Evolutionary conservation across 2,888 invertebrate species (phyloP), one percentile per base, ranked within the genome.

Genomic region (Zootermopsis nevadensis): DNA sequence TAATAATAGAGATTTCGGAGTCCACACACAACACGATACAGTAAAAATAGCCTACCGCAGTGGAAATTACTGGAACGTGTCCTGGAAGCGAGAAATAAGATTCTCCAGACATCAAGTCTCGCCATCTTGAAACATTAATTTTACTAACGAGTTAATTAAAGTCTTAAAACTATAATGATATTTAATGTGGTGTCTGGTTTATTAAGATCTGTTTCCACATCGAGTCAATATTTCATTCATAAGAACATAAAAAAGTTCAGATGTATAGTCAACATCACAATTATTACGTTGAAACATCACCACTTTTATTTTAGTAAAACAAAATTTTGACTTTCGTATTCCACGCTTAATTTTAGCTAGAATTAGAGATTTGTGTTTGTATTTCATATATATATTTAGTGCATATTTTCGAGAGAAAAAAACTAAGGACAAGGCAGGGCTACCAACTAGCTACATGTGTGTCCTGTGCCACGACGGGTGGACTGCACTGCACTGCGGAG

Each of bases 111-210:
- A 77, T 53, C 53, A 35, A 35, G n/a, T 38, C n/a, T 19, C 35
- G 76, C 31, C 35, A 69, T 69, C 69, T 69, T 69, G 27, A 4
- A 66, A 42, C 77, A 77, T 77, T 48, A 77, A 77, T 48, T 42
- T 48, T 27, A 48, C n/a, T 77, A 77, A 77, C 33, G 31, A 55
- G 77, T 77, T 55, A 48, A 55, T 77, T 77, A 30, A 77, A 77
- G 31, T 55, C 42, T n/a, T 19, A 69, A 66, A n/a, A 66, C 7
- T 15, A n/a, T n/a, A 66, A 66, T 8, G 10, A 48, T 48, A 3
- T 19, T 48, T 48, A 48, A 48, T 19, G 60, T 27, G 7, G 60
- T 27, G 60, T 60, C n/a, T n/a, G 60, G 3, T 69, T 30, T 33
- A 69, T 69, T 31, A 69, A 69, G 66, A 12, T 66, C 27, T 66